Percentiles rank a stretch among this genome's conserved stretches.
These are phyloP conservation scores for Otolemur garnettii DNA, from an alignment of 2,113 vertebrate species.

Conservation along the genomic window DNA sequence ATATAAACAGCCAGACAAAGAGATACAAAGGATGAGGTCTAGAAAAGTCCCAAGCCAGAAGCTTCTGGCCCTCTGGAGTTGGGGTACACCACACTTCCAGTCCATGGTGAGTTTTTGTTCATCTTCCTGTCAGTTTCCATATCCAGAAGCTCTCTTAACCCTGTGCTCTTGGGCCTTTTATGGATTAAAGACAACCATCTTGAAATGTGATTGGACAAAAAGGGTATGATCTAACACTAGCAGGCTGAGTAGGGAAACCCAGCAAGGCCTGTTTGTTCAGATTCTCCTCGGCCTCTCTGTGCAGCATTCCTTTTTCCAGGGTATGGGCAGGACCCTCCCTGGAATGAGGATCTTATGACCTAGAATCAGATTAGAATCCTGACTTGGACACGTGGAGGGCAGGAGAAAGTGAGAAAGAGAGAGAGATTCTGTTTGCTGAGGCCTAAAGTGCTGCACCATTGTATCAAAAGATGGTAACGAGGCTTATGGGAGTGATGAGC, in stretches of 20 bases:
- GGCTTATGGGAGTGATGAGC: background rate
- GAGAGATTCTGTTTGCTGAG: background rate
- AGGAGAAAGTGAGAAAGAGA: background rate
- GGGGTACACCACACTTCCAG: background rate
- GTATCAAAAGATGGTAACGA: background rate
- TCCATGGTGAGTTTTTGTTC: background rate
- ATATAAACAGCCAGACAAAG: background rate
- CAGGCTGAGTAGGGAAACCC: background rate
- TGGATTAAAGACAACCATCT: background rate
- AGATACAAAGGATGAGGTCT: background rate
- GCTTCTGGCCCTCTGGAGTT: background rate
- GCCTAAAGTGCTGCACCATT: background rate
- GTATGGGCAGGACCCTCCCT: background rate
- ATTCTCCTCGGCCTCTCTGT: background rate
- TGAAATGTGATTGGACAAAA: background rate
- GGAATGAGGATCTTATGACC: background rate
- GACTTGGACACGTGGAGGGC: background rate
- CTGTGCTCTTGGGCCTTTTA: background rate
- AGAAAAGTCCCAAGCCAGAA: background rate
- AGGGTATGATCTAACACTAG: background rate
- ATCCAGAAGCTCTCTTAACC: background rate
- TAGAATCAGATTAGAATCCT: background rate
- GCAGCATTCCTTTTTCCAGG: background rate
- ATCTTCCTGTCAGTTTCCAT: background rate
- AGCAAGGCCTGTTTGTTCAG: background rate